Percentiles rank a stretch among this genome's conserved stretches.
Conservation (phyloP, 2,797 vertebrate genomes). For the Heteromormyrus szaboi region DNA sequence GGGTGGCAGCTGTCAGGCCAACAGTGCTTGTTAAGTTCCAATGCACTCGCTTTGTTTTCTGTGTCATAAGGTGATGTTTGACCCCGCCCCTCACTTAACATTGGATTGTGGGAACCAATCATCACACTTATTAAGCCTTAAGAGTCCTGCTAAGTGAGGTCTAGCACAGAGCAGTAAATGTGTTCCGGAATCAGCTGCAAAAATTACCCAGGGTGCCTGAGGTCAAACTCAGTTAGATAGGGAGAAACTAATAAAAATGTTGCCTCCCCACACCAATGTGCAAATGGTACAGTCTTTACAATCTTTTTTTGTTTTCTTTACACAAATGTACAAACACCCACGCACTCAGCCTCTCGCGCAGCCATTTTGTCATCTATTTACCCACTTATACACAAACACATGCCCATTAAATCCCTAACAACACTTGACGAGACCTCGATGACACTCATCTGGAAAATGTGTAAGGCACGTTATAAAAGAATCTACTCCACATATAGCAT, state of each 20-base stretch:
- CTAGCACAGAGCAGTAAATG: neutral
- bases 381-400: conserved; percentile 10
- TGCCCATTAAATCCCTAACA: neutral
- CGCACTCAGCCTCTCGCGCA: neutral
- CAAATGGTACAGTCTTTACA: neutral
- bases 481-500: neutral
- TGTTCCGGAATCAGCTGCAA: conserved; percentile 6
- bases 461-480: neutral
- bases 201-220: neutral
- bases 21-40: neutral
- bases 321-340: conserved; percentile 10
- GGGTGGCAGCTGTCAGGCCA: neutral
- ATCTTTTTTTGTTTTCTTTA: neutral
- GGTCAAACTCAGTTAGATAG: neutral
- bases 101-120: neutral
- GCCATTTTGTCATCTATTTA: neutral
- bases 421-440: conserved; percentile 10
- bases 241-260: neutral
- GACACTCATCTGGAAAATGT: conserved; percentile 7
- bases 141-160: neutral
- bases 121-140: neutral
- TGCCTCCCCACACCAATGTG: neutral
- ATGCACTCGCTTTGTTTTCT: neutral
- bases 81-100: neutral
- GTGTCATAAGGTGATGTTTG: neutral